Evolutionary conservation across 2,797 vertebrate genomes (phyloP).

Genomic region (Cuculus canorus): DNA sequence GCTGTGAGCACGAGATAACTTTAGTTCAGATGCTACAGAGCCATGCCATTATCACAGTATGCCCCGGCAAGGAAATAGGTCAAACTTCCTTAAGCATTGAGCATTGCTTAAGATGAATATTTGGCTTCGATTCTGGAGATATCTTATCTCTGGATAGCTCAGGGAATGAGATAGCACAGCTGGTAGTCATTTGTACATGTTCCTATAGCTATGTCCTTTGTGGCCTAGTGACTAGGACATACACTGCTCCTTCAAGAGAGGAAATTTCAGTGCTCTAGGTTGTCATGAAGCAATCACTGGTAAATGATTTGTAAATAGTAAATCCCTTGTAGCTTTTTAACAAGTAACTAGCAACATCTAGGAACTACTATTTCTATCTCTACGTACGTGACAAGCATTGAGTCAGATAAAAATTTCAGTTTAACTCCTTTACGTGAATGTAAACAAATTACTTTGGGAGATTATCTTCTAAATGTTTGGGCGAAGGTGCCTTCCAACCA

Average conservation of each 20-base stretch:
- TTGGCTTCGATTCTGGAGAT: background rate
- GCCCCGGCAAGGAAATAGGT: background rate
- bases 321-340: background rate
- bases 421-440: background rate
- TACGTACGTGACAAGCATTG: background rate
- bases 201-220: background rate
- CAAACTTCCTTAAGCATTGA: slow-evolving; percentile 9
- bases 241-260: background rate
- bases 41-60: background rate
- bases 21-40: background rate
- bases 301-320: background rate
- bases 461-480: background rate
- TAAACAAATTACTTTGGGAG: fast-evolving
- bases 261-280: background rate
- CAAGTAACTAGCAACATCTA: background rate
- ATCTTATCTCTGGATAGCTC: background rate
- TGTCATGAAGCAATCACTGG: background rate
- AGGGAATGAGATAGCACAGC: background rate
- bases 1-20: background rate
- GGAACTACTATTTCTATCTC: background rate
- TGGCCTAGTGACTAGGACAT: background rate
- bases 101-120: background rate
- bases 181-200: background rate
- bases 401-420: background rate
- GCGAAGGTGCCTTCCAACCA: background rate